Percentiles rank a stretch among this genome's conserved stretches.
Conservation (phyloP, 2,888 invertebrate species). For the Acronicta psi region DNA sequence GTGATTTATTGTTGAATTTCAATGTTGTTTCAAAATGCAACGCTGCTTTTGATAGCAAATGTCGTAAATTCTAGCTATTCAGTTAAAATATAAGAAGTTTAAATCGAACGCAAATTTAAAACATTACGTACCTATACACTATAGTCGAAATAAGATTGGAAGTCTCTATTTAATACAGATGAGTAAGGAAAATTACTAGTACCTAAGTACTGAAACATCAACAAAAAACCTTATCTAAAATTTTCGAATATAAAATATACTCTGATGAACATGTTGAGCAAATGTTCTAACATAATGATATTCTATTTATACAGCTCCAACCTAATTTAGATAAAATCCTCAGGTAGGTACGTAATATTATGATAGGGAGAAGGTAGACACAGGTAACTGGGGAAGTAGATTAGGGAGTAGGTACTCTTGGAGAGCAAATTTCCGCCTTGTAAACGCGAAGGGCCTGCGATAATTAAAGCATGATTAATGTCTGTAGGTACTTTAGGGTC, state of each 20-base stretch:
- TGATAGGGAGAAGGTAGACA: conserved; percentile 21
- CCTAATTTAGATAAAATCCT: conserved; percentile 45
- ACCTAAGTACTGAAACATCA: too few relatives aligned
- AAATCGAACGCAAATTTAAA: conserved; percentile 9
- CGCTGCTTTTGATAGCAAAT: conserved; percentile 28
- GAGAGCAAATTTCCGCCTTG: conserved; percentile 62
- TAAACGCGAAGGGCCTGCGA: conserved; percentile 58
- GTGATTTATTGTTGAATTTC: conserved; percentile 70
- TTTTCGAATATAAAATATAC: background rate
- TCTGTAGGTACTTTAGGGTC: conserved; percentile 39
- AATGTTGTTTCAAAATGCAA: conserved; percentile 51
- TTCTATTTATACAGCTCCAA: conserved; percentile 16
- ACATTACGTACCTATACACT: too few relatives aligned
- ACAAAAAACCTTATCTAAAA: too few relatives aligned
- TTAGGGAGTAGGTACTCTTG: conserved; percentile 52
- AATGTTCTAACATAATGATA: conserved; percentile 7
- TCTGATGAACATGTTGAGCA: background rate
- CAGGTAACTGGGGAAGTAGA: conserved; percentile 45
- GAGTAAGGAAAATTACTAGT: too few relatives aligned
- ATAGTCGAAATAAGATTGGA: too few relatives aligned
- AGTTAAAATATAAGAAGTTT: conserved; percentile 8
- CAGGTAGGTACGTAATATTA: conserved; percentile 33
- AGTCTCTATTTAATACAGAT: too few relatives aligned
- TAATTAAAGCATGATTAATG: conserved; percentile 65
- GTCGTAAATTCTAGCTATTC: conserved; percentile 12